A percentile compares a stretch with the other conserved stretches of the same genome.
Conservation (phyloP, 2,888 invertebrate genomes). For the Ditylenchus weischeri region DNA sequence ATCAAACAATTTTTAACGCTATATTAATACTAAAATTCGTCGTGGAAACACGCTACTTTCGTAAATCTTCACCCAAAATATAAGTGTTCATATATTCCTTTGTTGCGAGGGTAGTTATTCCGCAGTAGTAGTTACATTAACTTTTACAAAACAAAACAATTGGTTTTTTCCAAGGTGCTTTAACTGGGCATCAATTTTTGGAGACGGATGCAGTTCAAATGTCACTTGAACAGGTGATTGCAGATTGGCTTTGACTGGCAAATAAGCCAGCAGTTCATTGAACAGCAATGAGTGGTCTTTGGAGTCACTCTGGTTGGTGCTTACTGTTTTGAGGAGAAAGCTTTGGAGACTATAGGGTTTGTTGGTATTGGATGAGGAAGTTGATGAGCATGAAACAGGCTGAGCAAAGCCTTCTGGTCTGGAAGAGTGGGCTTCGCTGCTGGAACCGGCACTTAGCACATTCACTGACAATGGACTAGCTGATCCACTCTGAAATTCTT, state of each 20-base stretch:
- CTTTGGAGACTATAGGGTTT: slow-evolving; percentile 42
- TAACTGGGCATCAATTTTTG: slow-evolving; percentile 26
- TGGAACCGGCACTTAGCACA: slow-evolving; percentile 18
- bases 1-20: too few relatives aligned
- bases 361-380: slow-evolving; percentile 25
- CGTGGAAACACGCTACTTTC: too few relatives aligned
- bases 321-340: slow-evolving; percentile 39
- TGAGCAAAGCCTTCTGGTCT: slow-evolving; percentile 46
- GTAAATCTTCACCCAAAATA: too few relatives aligned
- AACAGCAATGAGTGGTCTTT: slow-evolving; percentile 21
- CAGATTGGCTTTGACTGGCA: slow-evolving; percentile 41
- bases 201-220: slow-evolving; percentile 45
- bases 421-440: not conserved
- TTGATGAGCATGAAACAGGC: slow-evolving; percentile 17
- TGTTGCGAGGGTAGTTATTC: too few relatives aligned
- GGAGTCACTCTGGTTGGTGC: slow-evolving; percentile 5
- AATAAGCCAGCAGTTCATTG: slow-evolving; percentile 43
- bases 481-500: slow-evolving; percentile 47
- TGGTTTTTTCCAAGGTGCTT: slow-evolving; percentile 22
- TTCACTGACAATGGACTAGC: slow-evolving; percentile 47
- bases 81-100: too few relatives aligned
- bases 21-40: too few relatives aligned
- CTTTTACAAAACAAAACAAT: too few relatives aligned
- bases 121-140: too few relatives aligned
- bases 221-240: slow-evolving; percentile 35